Percentiles rank a stretch among this genome's conserved stretches.
Evolutionary conservation across 2,797 vertebrate species (phyloP).

Genomic region (Muscicapa comitata): DNA sequence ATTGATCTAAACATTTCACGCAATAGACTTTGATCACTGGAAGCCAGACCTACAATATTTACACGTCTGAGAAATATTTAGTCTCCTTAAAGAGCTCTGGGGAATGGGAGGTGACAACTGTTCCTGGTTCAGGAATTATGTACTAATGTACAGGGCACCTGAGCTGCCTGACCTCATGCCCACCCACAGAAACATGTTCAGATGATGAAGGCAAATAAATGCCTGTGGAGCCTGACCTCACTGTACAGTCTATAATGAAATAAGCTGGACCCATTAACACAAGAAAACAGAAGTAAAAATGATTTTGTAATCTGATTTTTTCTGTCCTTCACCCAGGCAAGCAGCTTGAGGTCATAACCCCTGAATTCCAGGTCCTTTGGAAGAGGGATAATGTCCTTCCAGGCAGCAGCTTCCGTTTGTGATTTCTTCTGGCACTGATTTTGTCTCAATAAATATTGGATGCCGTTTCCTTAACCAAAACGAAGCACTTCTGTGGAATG

Average conservation of each 20-base stretch:
- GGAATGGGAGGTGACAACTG: neutral
- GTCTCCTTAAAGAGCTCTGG: neutral
- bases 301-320: neutral
- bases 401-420: neutral
- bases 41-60: neutral
- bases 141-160: rapidly evolving
- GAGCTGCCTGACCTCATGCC: neutral
- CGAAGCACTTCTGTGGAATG: neutral
- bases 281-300: neutral
- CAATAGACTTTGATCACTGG: neutral
- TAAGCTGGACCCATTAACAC: neutral
- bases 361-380: neutral
- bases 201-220: neutral
- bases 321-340: neutral
- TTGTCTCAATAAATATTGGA: neutral
- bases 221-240: rapidly evolving
- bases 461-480: neutral
- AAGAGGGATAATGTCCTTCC: neutral
- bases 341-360: neutral
- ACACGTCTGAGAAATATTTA: neutral
- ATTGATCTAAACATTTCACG: neutral
- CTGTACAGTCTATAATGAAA: neutral
- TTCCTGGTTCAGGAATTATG: neutral
- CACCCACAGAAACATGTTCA: neutral
- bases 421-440: neutral